A percentile compares a stretch with the other conserved stretches of the same genome.
Evolutionary conservation across 2,113 vertebrate genomes (phyloP).

Genomic region (Xenopus tropicalis): UCB_Xtro_10.0 CM004447.2:80938001-80938500

Average conservation of each 20-base stretch:
- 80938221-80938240: neutral
- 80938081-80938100: neutral
- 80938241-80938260: neutral
- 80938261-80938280: neutral
- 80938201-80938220: neutral
- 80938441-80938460: constrained; percentile 55
- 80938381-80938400: constrained; percentile 21
- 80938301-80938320: constrained; percentile 12
- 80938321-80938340: constrained; percentile 13
- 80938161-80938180: neutral
- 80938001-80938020: constrained; percentile 18
- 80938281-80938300: constrained; percentile 9
- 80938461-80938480: constrained; percentile 63
- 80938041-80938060: neutral
- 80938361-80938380: constrained; percentile 18
- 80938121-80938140: neutral
- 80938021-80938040: neutral
- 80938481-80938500: constrained; percentile 79
- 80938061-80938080: neutral
- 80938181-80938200: neutral
- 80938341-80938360: constrained; percentile 12
- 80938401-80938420: constrained; percentile 35
- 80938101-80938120: neutral
- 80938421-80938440: constrained; percentile 41
- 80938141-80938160: neutral